phyloP scores from a whole-genome alignment of 2,113 vertebrate species.

The Mystacornis crossleyi region DNA sequence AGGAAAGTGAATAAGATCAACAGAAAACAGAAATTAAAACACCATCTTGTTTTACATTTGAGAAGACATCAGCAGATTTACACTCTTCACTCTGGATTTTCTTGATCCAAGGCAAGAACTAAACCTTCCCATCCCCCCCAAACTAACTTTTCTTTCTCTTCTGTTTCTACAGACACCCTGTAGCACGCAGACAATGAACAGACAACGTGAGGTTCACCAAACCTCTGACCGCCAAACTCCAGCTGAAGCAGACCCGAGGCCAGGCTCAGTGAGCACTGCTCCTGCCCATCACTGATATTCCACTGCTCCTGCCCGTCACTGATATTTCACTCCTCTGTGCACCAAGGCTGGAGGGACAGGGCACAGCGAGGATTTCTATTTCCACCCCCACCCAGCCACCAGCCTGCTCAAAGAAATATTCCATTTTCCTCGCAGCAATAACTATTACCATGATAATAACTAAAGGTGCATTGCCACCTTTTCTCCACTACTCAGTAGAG shows the following conservation, averaged over 20 bases:
- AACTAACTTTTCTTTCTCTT: not conserved
- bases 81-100: not conserved
- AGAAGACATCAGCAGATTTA: not conserved
- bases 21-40: not conserved
- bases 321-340: not conserved
- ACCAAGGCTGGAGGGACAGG: not conserved
- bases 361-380: not conserved
- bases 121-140: not conserved
- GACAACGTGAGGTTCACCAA: not conserved
- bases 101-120: not conserved
- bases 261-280: rapidly evolving
- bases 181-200: rapidly evolving
- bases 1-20: not conserved
- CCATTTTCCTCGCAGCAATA: not conserved
- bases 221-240: not conserved
- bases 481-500: not conserved
- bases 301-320: no score
- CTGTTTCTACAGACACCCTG: not conserved
- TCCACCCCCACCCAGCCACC: not conserved
- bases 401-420: not conserved
- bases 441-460: not conserved
- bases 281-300: rapidly evolving
- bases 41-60: not conserved
- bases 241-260: not conserved
- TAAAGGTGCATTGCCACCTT: not conserved